phyloP scores from a whole-genome alignment of 2,113 vertebrate genomes.

The Zosterops japonicus region DNA sequence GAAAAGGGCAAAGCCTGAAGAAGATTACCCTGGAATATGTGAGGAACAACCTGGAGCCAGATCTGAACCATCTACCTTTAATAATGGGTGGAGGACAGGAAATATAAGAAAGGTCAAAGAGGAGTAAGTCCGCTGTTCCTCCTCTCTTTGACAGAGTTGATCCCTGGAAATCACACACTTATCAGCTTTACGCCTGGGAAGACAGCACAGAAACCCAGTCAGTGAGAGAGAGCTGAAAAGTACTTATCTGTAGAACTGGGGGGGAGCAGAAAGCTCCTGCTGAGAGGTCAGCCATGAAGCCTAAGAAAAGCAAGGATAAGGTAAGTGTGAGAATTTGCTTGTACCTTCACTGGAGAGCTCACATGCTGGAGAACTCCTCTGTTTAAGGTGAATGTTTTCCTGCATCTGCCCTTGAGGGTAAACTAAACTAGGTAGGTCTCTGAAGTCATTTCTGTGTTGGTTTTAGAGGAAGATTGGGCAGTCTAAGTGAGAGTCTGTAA shows the following conservation, averaged over 20 bases:
- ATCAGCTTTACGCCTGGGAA: neutral
- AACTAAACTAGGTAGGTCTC: neutral
- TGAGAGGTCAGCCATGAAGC: neutral
- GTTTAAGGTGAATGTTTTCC: neutral
- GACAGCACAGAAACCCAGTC: neutral
- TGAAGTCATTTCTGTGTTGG: neutral
- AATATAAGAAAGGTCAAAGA: neutral
- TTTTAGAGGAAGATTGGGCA: neutral
- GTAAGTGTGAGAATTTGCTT: neutral
- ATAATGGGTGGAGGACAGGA: neutral
- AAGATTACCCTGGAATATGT: neutral
- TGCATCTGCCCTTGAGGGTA: neutral
- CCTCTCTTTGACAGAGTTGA: neutral
- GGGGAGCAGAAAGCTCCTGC: neutral
- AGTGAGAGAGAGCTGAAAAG: neutral
- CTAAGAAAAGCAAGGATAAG: neutral
- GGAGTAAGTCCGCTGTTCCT: neutral
- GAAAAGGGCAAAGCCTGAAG: neutral
- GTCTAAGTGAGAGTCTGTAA: neutral
- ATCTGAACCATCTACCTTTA: neutral
- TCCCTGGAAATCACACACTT: neutral
- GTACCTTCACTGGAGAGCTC: neutral
- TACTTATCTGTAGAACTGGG: neutral
- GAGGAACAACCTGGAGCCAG: neutral
- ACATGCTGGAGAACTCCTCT: neutral